Conservation (phyloP, 2,113 vertebrate genomes). For the Callopanchax toddi region DNA sequence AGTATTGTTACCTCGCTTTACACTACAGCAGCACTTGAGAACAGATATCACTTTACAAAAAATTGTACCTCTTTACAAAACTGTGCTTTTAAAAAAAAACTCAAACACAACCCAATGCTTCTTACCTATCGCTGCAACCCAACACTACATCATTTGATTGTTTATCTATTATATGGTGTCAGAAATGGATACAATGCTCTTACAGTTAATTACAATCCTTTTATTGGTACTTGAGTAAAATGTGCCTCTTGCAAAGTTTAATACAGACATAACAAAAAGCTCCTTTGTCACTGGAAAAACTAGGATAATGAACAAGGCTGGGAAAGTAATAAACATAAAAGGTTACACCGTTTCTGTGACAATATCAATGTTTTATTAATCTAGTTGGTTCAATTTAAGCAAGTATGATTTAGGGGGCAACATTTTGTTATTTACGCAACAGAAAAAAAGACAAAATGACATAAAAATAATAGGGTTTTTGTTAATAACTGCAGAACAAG, state of each 20-base stretch:
- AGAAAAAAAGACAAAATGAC: no score
- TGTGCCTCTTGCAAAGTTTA: slow-evolving; percentile 13
- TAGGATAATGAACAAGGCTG: not conserved
- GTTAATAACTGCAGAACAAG: no score
- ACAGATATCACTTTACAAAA: slow-evolving; percentile 40
- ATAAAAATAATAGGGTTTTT: no score
- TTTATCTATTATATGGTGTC: slow-evolving; percentile 22
- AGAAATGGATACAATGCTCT: slow-evolving; percentile 15
- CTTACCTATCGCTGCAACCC: slow-evolving; percentile 8
- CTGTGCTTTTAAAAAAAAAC: slow-evolving; percentile 35
- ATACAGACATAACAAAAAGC: slow-evolving; percentile 35
- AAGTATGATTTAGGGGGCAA: no score
- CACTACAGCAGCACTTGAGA: slow-evolving; percentile 44
- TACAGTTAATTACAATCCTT: slow-evolving; percentile 17
- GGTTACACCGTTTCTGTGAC: no score
- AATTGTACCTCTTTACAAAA: slow-evolving; percentile 22
- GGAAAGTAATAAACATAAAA: no score
- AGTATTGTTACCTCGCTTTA: slow-evolving; percentile 51
- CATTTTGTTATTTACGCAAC: no score
- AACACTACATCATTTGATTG: slow-evolving; percentile 17
- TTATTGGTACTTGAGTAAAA: slow-evolving; percentile 33
- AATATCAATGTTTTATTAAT: no score
- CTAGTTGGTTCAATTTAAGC: no score
- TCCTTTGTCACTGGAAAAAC: slow-evolving; percentile 9
- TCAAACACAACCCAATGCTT: slow-evolving; percentile 16